These are phyloP conservation scores for Poecilia gillii DNA, from an alignment of 2,797 vertebrate genomes.

Conservation along the genomic window DNA sequence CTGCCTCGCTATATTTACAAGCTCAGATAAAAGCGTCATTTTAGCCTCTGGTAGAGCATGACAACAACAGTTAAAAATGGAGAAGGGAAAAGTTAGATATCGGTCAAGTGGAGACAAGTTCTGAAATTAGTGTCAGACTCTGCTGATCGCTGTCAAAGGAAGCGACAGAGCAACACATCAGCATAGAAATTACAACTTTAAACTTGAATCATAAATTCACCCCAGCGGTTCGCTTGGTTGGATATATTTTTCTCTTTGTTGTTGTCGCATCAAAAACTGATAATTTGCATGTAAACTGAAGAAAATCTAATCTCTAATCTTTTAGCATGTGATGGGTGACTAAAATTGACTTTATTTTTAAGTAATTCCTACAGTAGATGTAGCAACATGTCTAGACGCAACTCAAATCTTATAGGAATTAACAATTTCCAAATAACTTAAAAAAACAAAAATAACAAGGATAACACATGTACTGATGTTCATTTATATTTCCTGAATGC, in stretches of 20 bases:
- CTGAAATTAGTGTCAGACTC: constrained; percentile 20
- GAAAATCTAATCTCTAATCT: not conserved
- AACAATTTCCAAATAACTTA: not conserved
- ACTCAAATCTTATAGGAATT: not conserved
- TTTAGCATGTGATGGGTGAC: not conserved
- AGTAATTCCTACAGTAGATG: not conserved
- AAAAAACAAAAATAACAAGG: not conserved
- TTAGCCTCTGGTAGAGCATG: constrained; percentile 37
- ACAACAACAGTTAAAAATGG: constrained; percentile 53
- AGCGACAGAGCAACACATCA: constrained; percentile 13
- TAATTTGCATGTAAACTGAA: not conserved
- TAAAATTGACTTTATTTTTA: not conserved
- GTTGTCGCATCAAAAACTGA: not conserved
- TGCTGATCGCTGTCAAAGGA: constrained; percentile 1
- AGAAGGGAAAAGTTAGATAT: constrained; percentile 34
- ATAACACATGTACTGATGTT: too few relatives aligned
- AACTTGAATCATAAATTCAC: not conserved
- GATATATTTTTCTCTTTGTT: not conserved
- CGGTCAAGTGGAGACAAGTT: constrained; percentile 41
- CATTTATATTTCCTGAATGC: too few relatives aligned
- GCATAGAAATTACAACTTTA: not conserved
- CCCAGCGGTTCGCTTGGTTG: not conserved
- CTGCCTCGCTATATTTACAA: constrained; percentile 50
- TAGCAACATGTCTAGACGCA: not conserved
- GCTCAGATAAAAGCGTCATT: constrained; percentile 50